These are phyloP conservation scores for Henicopernis longicauda DNA, from an alignment of 2,113 vertebrate species.

Conservation along the genomic window DNA sequence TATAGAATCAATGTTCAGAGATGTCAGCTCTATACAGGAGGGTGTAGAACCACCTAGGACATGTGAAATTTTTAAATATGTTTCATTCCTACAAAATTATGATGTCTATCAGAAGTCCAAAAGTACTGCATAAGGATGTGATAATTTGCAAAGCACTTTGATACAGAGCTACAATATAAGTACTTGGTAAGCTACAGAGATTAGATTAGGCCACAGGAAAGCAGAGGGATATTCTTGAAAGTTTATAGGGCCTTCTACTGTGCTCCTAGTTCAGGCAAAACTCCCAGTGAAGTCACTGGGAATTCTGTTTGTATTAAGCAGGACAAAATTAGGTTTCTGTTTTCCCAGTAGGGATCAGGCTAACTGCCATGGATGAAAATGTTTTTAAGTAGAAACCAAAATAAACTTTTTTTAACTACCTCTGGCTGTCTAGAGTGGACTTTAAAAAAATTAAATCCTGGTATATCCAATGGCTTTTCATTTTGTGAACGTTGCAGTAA, in stretches of 20 bases:
- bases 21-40: background rate
- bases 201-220: background rate
- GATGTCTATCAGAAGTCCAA: background rate
- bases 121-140: background rate
- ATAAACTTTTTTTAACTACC: constrained; percentile 13
- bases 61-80: background rate
- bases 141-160: background rate
- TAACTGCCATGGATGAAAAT: constrained; percentile 38
- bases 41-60: background rate
- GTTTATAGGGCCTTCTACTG: background rate
- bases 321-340: constrained; percentile 39
- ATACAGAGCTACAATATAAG: background rate
- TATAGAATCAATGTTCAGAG: background rate
- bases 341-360: constrained; percentile 42
- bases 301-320: constrained; percentile 47
- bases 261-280: constrained; percentile 9
- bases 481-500: background rate
- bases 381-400: constrained; percentile 51
- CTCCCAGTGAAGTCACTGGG: constrained; percentile 20
- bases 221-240: background rate
- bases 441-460: background rate
- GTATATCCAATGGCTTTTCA: background rate
- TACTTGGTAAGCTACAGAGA: background rate
- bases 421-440: background rate
- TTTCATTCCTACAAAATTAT: background rate